These are phyloP conservation scores for Melanotaenia duboulayi DNA, from an alignment of 2,113 vertebrate genomes.

Conservation along the genomic window DNA sequence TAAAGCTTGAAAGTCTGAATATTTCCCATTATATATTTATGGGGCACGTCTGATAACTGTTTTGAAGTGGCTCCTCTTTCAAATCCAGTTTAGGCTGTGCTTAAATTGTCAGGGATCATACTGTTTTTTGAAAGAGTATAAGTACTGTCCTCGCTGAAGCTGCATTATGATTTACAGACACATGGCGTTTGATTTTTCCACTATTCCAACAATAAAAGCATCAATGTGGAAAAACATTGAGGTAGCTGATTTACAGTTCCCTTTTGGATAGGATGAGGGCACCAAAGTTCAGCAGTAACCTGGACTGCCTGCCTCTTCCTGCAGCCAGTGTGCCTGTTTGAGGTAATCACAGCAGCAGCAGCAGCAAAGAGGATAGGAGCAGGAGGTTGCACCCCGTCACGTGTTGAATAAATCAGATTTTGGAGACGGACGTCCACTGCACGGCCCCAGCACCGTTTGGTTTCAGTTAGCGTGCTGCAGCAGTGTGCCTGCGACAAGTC, in stretches of 20 bases:
- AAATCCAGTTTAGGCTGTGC: not conserved
- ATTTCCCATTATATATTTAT: not conserved
- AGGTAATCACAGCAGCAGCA: constrained; percentile 41
- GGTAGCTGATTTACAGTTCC: constrained; percentile 63
- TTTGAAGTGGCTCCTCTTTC: not conserved
- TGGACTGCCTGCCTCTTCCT: constrained; percentile 14
- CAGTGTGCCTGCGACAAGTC: constrained; percentile 24
- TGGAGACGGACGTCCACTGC: constrained; percentile 63
- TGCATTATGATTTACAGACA: not conserved
- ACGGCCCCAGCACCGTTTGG: constrained; percentile 51
- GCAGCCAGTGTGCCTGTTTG: constrained; percentile 48
- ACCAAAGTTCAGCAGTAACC: constrained; percentile 77
- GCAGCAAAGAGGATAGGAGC: constrained; percentile 13
- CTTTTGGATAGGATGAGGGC: constrained; percentile 77
- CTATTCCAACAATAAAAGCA: not conserved
- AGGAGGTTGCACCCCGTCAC: constrained; percentile 69
- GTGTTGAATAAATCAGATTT: constrained; percentile 78
- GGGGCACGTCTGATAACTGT: not conserved
- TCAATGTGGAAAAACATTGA: not conserved
- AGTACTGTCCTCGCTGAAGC: no score
- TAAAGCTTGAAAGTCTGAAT: no score
- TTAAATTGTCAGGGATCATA: not conserved
- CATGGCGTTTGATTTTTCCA: not conserved
- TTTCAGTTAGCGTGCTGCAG: constrained; percentile 62
- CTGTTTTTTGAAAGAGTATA: no score